A percentile compares a stretch with the other conserved stretches of the same genome.
Conservation (phyloP, 2,888 invertebrate species). For the Phorcus lineatus region DNA sequence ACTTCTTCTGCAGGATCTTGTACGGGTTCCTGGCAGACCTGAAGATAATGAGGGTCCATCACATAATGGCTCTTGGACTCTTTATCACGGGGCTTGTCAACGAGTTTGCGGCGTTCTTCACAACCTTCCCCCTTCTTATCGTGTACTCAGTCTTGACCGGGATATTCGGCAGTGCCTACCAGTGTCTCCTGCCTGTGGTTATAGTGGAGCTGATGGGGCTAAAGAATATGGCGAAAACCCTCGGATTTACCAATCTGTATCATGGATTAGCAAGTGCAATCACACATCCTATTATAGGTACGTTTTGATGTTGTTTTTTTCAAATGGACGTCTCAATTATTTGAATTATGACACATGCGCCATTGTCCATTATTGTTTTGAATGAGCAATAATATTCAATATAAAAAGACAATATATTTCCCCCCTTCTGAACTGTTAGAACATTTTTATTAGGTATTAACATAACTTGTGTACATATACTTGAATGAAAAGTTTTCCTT, state of each 20-base stretch:
- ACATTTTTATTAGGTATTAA: no score
- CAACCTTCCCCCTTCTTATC: background rate
- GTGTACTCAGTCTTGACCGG: background rate
- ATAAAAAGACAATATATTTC: no score
- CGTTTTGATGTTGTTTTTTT: background rate
- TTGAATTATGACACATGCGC: no score
- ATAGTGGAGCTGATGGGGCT: background rate
- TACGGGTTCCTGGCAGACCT: background rate
- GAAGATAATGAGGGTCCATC: background rate
- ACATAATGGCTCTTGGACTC: background rate
- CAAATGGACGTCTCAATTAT: no score
- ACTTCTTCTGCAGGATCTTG: background rate
- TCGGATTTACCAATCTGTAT: background rate
- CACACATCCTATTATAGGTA: background rate
- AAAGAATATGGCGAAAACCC: background rate
- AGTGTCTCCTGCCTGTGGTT: background rate
- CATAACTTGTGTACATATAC: no score
- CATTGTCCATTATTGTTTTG: no score
- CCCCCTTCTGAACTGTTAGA: no score
- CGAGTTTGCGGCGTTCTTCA: background rate
- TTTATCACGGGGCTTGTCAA: background rate
- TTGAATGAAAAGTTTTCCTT: no score
- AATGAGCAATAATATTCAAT: no score
- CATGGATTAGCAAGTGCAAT: background rate
- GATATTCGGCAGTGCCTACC: background rate